A percentile compares a stretch with the other conserved stretches of the same genome.
Conservation (phyloP, 2,797 vertebrate species). For the Ctenosaura bakeri region DNA sequence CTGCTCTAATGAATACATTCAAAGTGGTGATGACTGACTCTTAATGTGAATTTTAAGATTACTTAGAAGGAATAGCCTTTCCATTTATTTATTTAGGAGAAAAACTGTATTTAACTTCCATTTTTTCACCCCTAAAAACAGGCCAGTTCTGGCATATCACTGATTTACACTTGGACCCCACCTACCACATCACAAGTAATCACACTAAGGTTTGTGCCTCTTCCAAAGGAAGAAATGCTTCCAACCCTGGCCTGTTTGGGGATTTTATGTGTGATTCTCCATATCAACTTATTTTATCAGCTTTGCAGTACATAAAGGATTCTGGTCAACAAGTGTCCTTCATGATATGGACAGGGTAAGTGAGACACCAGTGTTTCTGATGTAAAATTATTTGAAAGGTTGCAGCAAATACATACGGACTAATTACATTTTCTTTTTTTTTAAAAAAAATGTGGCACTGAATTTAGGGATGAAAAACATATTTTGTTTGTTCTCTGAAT, state of each 20-base stretch:
- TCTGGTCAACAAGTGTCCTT: slow-evolving; percentile 86
- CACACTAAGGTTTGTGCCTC: slow-evolving; percentile 92
- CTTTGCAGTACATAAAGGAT: slow-evolving; percentile 87
- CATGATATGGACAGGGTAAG: slow-evolving; percentile 96
- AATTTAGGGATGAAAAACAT: neutral
- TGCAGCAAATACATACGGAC: neutral
- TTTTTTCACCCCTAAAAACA: slow-evolving; percentile 71
- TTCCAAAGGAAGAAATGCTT: slow-evolving; percentile 89
- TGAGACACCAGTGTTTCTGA: slow-evolving; percentile 7
- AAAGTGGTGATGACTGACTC: neutral
- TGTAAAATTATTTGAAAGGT: slow-evolving; percentile 13
- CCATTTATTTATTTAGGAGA: neutral
- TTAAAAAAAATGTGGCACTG: too few species aligned
- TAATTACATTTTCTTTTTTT: neutral
- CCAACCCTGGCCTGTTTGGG: slow-evolving; percentile 88
- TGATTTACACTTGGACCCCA: slow-evolving; percentile 95
- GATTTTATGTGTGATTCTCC: slow-evolving; percentile 95
- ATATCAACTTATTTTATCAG: slow-evolving; percentile 93
- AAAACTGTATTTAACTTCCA: slow-evolving; percentile 56
- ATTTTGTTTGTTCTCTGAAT: neutral
- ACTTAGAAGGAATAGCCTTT: too few species aligned
- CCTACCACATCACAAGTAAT: slow-evolving; percentile 89
- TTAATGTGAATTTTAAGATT: neutral
- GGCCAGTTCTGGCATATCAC: slow-evolving; percentile 96
- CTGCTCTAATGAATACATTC: neutral